Base-by-base conservation (phyloP, 2,113 vertebrate species). In the Mugil cephalus region DNA sequence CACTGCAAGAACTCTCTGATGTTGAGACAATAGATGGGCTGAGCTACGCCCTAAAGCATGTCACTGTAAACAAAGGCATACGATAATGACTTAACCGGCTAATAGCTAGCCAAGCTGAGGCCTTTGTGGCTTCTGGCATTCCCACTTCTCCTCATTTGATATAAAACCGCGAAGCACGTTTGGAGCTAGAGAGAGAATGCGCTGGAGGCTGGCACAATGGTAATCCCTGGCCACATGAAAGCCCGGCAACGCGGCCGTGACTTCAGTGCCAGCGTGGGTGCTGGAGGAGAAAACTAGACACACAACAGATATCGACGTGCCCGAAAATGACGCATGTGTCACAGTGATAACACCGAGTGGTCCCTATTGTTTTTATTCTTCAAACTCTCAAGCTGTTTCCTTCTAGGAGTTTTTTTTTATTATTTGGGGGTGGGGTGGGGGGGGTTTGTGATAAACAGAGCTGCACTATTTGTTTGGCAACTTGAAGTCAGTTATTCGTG, bases 141-240 rank as follows among this genome's bases (percentile, higher is more conserved):
- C 61, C 50, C 68, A 67, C 70, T 53, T 68, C 65, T 63, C 58
- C 60, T 71, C 66, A 80, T 84, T 88, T 85, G 38, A 84, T 79
- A 69, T 66, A 69, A 86, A 89, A 84, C 82, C 85, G 77, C 77
- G 60, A 77, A 56, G 46, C 58, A 56, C 74, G 69, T 85, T 86
- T 60, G 60, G 39, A 83, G 63, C 52, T n/a, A n/a, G 7, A 66
- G 65, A 82, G 56, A 81, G 69, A 86, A 85, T 72, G 81, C 69
- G 64, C 76, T 92, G 63, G 51, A 83, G 80, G 86, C 61, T 78
- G n/a, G 45, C 59, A 50, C 53, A 70, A 67, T 61, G 53, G 53
- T 59, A 52, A 71, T 1, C 59, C 18, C 56, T 7, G 47, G 43
- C 86, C 88, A 87, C 74, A 84, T 80, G 42, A 90, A 89, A 85